phyloP scores from a whole-genome alignment of 1,140 invertebrate species.

The Callitettix versicolor region DNA sequence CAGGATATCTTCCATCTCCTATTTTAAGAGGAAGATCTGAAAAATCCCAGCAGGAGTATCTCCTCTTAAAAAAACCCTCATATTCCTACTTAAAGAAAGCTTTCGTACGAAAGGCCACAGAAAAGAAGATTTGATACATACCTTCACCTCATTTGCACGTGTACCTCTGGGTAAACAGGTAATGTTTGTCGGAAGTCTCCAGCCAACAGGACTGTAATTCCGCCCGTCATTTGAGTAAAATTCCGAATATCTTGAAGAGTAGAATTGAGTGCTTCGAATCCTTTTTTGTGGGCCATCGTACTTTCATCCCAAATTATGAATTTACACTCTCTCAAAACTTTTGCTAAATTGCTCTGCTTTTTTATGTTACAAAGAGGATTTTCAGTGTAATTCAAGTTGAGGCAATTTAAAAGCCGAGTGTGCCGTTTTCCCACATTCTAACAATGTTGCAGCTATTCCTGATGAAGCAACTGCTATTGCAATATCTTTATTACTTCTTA shows the following conservation, averaged over 20 bases:
- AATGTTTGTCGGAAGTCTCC: conserved; percentile 34
- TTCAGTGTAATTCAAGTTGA: conserved; percentile 23
- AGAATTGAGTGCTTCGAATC: conserved; percentile 23
- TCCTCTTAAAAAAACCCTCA: conserved; percentile 22
- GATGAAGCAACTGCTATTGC: conserved; percentile 33
- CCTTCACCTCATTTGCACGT: conserved; percentile 28
- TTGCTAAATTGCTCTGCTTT: conserved; percentile 19
- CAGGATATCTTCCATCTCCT: neutral
- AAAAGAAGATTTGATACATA: conserved; percentile 29
- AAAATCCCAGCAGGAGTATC: neutral
- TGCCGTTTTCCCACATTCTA: conserved; percentile 29
- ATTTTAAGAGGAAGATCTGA: neutral
- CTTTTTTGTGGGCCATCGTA: conserved; percentile 28
- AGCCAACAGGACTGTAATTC: too few relatives aligned
- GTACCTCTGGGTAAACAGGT: conserved; percentile 29
- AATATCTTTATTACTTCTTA: conserved; percentile 23
- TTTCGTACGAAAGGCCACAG: conserved; percentile 23
- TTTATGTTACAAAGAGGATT: conserved; percentile 24
- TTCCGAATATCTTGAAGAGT: conserved; percentile 24
- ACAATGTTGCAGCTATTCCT: conserved; percentile 34
- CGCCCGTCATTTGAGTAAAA: conserved; percentile 21
- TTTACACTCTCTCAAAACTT: conserved; percentile 22
- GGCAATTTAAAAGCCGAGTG: conserved; percentile 34
- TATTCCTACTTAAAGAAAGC: conserved; percentile 10
- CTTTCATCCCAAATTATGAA: conserved; percentile 26